Conservation (phyloP, 1,140 invertebrate genomes). For the Lasaia peninsularis region DNA sequence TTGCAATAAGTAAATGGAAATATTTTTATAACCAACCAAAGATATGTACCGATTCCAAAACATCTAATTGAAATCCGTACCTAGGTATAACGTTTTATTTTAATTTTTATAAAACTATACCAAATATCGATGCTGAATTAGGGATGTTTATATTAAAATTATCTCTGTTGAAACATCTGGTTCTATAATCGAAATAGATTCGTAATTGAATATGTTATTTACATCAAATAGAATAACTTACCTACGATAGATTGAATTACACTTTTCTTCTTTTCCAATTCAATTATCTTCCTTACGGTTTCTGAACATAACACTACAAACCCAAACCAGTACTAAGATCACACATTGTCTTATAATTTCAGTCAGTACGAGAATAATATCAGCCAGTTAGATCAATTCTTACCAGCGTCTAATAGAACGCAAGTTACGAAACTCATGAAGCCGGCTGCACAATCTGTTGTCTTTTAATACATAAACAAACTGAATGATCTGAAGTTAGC, state of each 20-base stretch:
- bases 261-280: neutral
- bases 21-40: too few relatives aligned
- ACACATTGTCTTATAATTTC: constrained; percentile 13
- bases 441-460: constrained; percentile 70
- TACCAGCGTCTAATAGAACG: constrained; percentile 43
- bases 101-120: too few relatives aligned
- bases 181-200: neutral
- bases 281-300: neutral
- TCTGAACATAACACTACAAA: constrained; percentile 15
- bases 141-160: too few relatives aligned
- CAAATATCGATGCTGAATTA: too few relatives aligned
- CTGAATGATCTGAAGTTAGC: constrained; percentile 62
- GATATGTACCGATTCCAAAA: too few relatives aligned
- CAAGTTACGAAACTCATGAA: constrained; percentile 44
- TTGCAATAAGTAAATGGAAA: too few relatives aligned
- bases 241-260: neutral
- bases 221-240: neutral
- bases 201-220: neutral
- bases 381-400: constrained; percentile 42
- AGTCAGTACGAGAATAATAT: constrained; percentile 25
- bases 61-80: too few relatives aligned
- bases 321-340: constrained; percentile 5
- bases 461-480: constrained; percentile 75
- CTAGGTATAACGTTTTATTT: too few relatives aligned
- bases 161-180: too few relatives aligned